Evolutionary conservation across 2,888 invertebrate species (phyloP), one percentile per base, ranked within the genome.

Genomic region (Perithous albicinctus): DNA sequence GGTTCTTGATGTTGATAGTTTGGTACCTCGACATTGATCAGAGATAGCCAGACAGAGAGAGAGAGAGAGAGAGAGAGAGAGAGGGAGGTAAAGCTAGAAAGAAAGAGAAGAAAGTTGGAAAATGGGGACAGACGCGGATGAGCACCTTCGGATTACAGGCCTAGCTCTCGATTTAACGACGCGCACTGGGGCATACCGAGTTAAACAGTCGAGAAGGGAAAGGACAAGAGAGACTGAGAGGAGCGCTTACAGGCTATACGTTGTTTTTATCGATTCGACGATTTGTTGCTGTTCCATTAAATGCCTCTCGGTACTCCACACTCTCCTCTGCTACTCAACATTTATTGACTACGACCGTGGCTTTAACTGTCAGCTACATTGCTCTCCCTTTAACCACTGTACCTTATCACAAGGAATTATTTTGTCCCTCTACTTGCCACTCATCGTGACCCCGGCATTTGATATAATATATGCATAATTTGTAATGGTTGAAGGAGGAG

Each of bases 1-100:
- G 38, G 15, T 67, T 29, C 18, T 69, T 56, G 77, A 78, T 69
- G 67, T 81, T 77, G 67, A 81, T 69, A 38, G 67, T 74, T 81
- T 56, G 73, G 69, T 81, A 8, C 23, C 23, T 51, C 48, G 23
- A 51, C 23, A 23, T 51, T 51, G 8, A 20, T 6, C 7, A 48
- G 20, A 10, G 2, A 12, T n/a, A 23, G 46, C 15, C n/a, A 46
- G 46, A n/a, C 4, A 10, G 51, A 23, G 12, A 35, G 7, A 48
- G n/a, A 35, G 23, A 48, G 46, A 6, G 8, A 10, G 32, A 63
- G 20, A 29, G 15, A 48, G 32, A 20, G 12, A 59, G n/a, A n/a
- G n/a, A n/a, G n/a, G n/a, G n/a, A n/a, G n/a, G n/a, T n/a, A n/a
- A n/a, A n/a, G n/a, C n/a, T n/a, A n/a, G 5, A 20, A 32, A 29